A percentile compares a stretch with the other conserved stretches of the same genome.
Evolutionary conservation across 2,113 vertebrate genomes (phyloP).

Genomic region (Psammodynastes pulverulentus): DNA sequence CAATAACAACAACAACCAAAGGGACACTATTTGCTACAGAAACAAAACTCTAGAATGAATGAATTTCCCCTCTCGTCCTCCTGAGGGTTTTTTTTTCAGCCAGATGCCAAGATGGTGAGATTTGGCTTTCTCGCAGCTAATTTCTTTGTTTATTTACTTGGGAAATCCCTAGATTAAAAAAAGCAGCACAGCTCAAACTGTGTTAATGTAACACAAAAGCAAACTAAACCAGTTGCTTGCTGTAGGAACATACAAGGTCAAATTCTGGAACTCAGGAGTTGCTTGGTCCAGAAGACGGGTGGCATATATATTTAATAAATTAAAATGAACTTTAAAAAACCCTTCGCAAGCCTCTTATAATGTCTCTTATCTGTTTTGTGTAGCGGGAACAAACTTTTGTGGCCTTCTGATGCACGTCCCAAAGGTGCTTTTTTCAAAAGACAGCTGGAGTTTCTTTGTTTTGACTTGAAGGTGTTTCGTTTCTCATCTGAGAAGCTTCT

Average conservation of each 20-base stretch:
- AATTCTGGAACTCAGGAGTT: neutral
- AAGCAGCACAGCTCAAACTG: neutral
- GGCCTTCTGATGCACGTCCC: neutral
- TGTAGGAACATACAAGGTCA: neutral
- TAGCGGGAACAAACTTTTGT: neutral
- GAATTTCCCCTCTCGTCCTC: neutral
- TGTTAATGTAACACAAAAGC: constrained; percentile 7
- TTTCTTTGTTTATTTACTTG: neutral
- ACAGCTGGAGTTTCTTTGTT: neutral
- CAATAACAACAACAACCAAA: neutral
- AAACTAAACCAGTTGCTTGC: constrained; percentile 2
- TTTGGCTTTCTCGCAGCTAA: neutral
- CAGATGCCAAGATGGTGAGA: neutral
- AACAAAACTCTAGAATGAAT: neutral
- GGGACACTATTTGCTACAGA: neutral
- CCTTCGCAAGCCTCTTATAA: neutral
- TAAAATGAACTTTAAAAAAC: neutral
- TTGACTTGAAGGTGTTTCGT: neutral
- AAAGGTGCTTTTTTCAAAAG: neutral
- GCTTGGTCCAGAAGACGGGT: neutral
- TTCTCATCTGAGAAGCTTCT: neutral
- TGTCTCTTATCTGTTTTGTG: neutral
- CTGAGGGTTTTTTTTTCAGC: neutral
- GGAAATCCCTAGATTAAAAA: neutral
- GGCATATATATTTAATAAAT: neutral